Base-by-base conservation (phyloP, 2,888 invertebrate species). In the Atethmia centrago region DNA sequence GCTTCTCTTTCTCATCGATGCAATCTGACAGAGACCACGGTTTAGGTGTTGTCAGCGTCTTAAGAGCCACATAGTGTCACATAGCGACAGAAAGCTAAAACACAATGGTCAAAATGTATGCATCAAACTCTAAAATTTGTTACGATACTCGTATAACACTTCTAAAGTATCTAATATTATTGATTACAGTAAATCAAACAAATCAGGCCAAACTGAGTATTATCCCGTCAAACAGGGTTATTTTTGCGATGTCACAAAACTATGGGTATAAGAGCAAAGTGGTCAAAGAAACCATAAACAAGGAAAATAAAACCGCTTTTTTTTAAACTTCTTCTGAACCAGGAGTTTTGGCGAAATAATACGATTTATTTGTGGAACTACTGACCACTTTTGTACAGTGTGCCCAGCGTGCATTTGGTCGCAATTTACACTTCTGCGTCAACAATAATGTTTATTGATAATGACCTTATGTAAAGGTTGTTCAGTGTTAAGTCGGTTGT, bases 391-490 rank as follows among this genome's bases (percentile, higher is more conserved):
- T 49, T 62, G n/a, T 42, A 12, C 2, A 42, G 5, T 59, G 67
- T 12, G 14, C 7, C 10, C 12, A 64, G 45, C 69, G 31, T 36
- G 49, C 21, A 67, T 62, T 69, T 85, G 72, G 71, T 71, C 65
- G 63, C 40, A 74, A 82, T 86, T 84, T 25, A 74, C 86, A 76
- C 77, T 65, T 71, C 40, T 70, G 31, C 77, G 82, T 73, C 74
- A 86, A 86, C 64, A 78, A 61, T 45, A 61, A 28, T 51, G 36
- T 47, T 61, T 65, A 77, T 77, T 85, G 85, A 77, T 84, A 86
- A 77, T 85, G 86, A 85, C 84, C 86, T 85, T 49, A 64, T 3
- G 0, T 5, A 49, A 36, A 84, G 84, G 84, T 64, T 56, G 36
- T 55, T 63, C 36, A 47, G 71, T 69, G 80, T 77, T 74, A 62